These are phyloP conservation scores for Parochlus steinenii DNA, from an alignment of 2,888 invertebrate genomes.

Conservation along the genomic window DNA sequence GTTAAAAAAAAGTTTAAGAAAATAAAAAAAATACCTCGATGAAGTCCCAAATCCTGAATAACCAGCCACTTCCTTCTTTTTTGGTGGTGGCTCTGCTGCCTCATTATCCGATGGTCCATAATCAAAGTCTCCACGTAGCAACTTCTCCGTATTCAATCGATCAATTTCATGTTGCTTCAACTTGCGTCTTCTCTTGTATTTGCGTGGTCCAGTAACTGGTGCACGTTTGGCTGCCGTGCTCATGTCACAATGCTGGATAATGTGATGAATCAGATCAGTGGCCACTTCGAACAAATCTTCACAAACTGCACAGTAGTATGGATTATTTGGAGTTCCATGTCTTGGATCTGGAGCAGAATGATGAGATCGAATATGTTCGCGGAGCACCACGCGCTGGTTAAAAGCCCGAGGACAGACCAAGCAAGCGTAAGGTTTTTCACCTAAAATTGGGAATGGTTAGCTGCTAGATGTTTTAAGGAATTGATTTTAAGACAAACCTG, in stretches of 20 bases:
- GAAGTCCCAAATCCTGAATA: not conserved
- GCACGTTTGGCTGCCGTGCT: constrained; percentile 60
- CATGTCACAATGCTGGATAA: constrained; percentile 71
- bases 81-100: constrained; percentile 11
- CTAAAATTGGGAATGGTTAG: constrained; percentile 21
- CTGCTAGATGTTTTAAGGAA: not conserved
- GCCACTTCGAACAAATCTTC: constrained; percentile 51
- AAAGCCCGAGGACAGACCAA: constrained; percentile 76
- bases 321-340: constrained; percentile 40
- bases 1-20: no score
- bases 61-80: constrained; percentile 7
- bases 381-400: constrained; percentile 68
- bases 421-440: constrained; percentile 74
- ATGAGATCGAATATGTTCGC: constrained; percentile 73
- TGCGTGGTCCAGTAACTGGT: constrained; percentile 56
- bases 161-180: constrained; percentile 46
- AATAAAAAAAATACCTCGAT: not conserved
- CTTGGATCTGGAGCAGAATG: constrained; percentile 67
- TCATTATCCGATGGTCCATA: constrained; percentile 11
- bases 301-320: constrained; percentile 63
- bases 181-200: constrained; percentile 66
- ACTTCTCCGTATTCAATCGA: constrained; percentile 22
- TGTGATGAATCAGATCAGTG: constrained; percentile 59
- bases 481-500: constrained; percentile 31
- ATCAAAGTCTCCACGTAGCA: constrained; percentile 14